Evolutionary conservation across 2,113 vertebrate genomes (phyloP).

Genomic region (Pteruthius melanotis): DNA sequence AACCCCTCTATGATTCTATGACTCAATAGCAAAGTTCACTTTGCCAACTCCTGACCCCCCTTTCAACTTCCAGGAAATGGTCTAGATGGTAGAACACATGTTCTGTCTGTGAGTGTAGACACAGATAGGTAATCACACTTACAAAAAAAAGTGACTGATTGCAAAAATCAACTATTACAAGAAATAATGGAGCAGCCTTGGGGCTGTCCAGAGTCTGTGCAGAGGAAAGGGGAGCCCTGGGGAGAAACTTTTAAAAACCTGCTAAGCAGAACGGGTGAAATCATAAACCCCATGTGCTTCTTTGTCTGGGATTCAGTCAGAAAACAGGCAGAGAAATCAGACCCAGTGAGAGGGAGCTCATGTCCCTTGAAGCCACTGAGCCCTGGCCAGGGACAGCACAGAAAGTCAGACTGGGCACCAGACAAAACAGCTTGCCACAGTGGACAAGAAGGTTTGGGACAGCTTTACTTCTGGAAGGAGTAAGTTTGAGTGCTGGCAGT

Average conservation of each 20-base stretch:
- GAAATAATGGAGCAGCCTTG: not conserved
- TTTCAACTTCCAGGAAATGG: not conserved
- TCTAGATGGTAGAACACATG: not conserved
- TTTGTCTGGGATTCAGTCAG: not conserved
- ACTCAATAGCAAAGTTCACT: not conserved
- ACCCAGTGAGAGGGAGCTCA: fast-evolving
- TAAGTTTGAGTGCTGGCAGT: not conserved
- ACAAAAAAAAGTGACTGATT: not conserved
- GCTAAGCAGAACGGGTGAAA: not conserved
- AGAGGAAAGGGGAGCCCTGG: not conserved
- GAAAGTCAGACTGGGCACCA: not conserved
- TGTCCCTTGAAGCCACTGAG: not conserved
- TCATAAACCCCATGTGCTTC: not conserved
- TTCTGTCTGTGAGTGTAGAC: not conserved
- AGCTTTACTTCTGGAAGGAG: not conserved
- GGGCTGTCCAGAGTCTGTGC: not conserved
- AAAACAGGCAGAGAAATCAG: not conserved
- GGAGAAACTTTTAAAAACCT: not conserved
- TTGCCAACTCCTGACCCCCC: not conserved
- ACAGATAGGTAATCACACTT: not conserved
- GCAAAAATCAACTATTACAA: not conserved
- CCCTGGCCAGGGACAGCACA: not conserved
- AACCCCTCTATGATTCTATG: not conserved
- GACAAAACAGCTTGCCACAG: not conserved
- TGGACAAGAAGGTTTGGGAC: not conserved